phyloP scores from a whole-genome alignment of 2,797 vertebrate species.

The Channallabes apus region DNA sequence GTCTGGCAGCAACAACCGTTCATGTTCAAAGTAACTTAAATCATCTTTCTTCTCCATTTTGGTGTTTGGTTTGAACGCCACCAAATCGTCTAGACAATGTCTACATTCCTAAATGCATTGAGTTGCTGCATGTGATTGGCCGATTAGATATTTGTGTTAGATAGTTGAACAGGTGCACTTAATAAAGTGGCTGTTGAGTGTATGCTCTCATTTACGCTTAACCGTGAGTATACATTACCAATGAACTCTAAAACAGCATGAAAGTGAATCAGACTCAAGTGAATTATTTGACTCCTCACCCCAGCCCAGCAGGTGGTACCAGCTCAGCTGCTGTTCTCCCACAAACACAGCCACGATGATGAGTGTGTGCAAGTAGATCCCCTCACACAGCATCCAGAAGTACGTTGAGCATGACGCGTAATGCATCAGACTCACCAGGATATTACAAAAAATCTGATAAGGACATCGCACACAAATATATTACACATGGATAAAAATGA shows the following conservation, averaged over 20 bases:
- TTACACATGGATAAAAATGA: background rate
- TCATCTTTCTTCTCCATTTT: too few relatives aligned
- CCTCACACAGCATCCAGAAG: conserved; percentile 85
- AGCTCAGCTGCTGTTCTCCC: conserved; percentile 78
- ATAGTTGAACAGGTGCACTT: too few relatives aligned
- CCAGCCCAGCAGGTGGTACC: conserved; percentile 82
- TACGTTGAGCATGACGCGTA: conserved; percentile 72
- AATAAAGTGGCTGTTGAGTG: too few relatives aligned
- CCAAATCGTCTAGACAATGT: too few relatives aligned
- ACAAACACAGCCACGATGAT: conserved; percentile 82
- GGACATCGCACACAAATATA: background rate
- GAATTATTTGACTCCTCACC: conserved; percentile 64
- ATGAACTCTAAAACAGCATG: background rate
- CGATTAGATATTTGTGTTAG: too few relatives aligned
- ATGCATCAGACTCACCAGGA: conserved; percentile 69
- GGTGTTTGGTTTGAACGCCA: too few relatives aligned
- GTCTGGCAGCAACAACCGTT: too few relatives aligned
- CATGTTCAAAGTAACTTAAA: too few relatives aligned
- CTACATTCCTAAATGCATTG: too few relatives aligned
- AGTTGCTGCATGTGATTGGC: too few relatives aligned
- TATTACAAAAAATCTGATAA: conserved; percentile 75
- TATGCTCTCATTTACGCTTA: too few relatives aligned
- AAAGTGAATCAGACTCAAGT: background rate
- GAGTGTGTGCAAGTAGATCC: conserved; percentile 83
- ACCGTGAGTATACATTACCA: background rate